Evolutionary conservation across 1,140 invertebrate species (phyloP).

Genomic region (Apis florea): DNA sequence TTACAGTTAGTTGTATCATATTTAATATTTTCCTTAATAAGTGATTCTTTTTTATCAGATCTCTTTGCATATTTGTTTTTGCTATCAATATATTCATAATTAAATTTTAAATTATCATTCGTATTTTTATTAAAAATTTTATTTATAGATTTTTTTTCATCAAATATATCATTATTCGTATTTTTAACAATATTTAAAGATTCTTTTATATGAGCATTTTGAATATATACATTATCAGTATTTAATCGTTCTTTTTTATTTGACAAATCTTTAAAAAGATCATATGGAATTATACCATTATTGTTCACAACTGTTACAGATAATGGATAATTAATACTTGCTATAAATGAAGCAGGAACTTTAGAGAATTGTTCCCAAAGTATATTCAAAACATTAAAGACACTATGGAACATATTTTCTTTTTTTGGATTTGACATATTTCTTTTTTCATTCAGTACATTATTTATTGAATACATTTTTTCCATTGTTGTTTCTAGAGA

Average conservation of each 20-base stretch:
- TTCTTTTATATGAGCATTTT: slow-evolving; percentile 12
- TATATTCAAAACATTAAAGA: slow-evolving; percentile 58
- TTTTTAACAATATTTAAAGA: slow-evolving; percentile 31
- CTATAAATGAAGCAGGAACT: slow-evolving; percentile 54
- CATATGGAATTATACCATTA: slow-evolving; percentile 60
- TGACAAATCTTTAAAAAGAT: slow-evolving; percentile 62
- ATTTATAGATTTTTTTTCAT: slow-evolving; percentile 17
- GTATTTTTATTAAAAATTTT: slow-evolving; percentile 29
- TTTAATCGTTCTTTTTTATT: slow-evolving; percentile 40
- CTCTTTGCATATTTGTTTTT: neutral
- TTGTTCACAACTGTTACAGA: slow-evolving; percentile 69
- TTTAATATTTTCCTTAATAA: neutral
- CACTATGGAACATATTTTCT: slow-evolving; percentile 55
- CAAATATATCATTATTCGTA: slow-evolving; percentile 15
- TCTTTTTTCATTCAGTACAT: slow-evolving; percentile 44
- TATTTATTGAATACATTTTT: slow-evolving; percentile 50
- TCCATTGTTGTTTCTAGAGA: neutral
- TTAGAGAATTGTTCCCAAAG: slow-evolving; percentile 58
- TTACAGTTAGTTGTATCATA: neutral
- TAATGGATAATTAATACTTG: slow-evolving; percentile 59
- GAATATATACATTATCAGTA: slow-evolving; percentile 24
- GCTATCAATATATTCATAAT: neutral
- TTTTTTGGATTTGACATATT: slow-evolving; percentile 42
- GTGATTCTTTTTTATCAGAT: neutral
- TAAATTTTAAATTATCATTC: slow-evolving; percentile 2